Base-by-base conservation (phyloP, 2,888 invertebrate genomes). In the Drosophila tanythrix region DNA sequence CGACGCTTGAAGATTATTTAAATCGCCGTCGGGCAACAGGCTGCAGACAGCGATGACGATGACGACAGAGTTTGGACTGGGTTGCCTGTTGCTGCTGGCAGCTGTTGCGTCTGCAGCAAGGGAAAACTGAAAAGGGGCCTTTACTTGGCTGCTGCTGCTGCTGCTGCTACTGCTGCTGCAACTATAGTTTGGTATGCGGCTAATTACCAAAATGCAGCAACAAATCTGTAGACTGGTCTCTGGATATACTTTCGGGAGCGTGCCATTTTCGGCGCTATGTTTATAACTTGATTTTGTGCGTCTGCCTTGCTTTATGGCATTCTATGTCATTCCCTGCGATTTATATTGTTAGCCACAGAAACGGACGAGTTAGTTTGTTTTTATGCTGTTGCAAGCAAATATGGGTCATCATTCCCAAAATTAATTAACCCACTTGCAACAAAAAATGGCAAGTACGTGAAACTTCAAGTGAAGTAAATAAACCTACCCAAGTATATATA, bases 1-100 rank as follows among this genome's bases (percentile, higher is more conserved):
- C 81, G 74, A 76, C 82, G 72, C 79, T 74, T 76, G 46, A 69
- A 83, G 84, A 89, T 70, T 83, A 86, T 87, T 77, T 80, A 70
- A 86, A 82, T 85, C 70, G 40, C 57, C 57, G 46, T 15, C 46
- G 29, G 29, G n/a, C 55, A 71, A 50, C 53, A 53, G 58, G 70
- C 87, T 69, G 58, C 40, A 40, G 56, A 57, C 57, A 15, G 40
- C 36, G 29, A 27, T 27, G 55, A 25, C 2, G 5, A 25, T 35
- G 35, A 36, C 27, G 55, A 36, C 46, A 46, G 25, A 56, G 25
- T 56, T 15, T 27, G 27, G 18, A 27, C 56, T n/a, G 38, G 8
- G 27, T 38, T 52, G 58, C 27, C 43, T 38, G 48, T 40, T 62
- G 35, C 67, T 64, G 53, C 7, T 29, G 56, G 75, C 82, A 78